Conservation (phyloP, 2,888 invertebrate genomes). For the Caenorhabditis zanzibari region DNA sequence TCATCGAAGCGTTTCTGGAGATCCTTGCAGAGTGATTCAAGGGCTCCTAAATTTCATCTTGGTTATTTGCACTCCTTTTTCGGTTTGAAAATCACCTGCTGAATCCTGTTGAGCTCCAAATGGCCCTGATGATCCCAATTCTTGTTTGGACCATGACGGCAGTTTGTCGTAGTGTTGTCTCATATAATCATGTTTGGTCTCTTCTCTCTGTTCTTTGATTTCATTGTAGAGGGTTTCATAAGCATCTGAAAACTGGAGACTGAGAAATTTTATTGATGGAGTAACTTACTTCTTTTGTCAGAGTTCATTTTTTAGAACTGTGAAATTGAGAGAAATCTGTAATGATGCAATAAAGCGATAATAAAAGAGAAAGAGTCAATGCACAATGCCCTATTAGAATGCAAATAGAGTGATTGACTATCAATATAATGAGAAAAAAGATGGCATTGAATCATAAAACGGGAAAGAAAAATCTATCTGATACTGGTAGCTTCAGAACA, state of each 20-base stretch:
- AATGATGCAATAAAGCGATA: neutral
- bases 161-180: slow-evolving; percentile 15
- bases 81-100: neutral
- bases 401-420: too few species aligned
- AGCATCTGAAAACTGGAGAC: neutral
- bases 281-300: slow-evolving; percentile 6
- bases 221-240: neutral
- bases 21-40: slow-evolving; percentile 4
- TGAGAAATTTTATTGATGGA: too few species aligned
- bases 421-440: too few species aligned
- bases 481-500: neutral
- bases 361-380: too few species aligned
- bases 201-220: slow-evolving; percentile 5
- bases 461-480: neutral
- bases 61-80: neutral
- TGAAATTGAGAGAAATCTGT: neutral
- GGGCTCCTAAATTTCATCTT: neutral
- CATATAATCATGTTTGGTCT: neutral
- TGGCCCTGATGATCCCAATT: neutral
- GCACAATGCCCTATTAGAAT: too few species aligned
- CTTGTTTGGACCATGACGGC: slow-evolving; percentile 25
- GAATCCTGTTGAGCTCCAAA: neutral
- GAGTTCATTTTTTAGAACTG: neutral
- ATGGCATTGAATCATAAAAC: too few species aligned
- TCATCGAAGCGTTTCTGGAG: slow-evolving; percentile 14